Conservation (phyloP, 2,888 invertebrate species). For the Oasisia sp. region DNA sequence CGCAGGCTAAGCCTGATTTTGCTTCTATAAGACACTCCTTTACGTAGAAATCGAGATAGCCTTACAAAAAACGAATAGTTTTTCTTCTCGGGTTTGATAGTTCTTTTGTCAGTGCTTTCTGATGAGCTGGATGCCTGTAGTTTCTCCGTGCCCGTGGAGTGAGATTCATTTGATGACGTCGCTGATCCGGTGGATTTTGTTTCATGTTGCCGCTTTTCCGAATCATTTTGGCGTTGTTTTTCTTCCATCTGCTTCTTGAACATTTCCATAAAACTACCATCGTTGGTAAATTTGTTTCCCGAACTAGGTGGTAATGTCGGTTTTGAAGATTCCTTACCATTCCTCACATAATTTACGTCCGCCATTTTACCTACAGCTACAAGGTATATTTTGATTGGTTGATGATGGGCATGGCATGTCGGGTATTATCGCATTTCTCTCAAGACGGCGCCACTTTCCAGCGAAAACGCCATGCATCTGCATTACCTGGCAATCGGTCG, state of each 20-base stretch:
- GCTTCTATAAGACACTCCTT: neutral
- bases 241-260: slow-evolving; percentile 75
- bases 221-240: slow-evolving; percentile 19
- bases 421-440: neutral
- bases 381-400: neutral
- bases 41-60: neutral
- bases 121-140: neutral
- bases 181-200: neutral
- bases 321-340: neutral
- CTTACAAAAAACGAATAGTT: slow-evolving; percentile 17
- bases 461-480: too few species aligned
- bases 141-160: neutral
- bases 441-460: neutral
- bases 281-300: slow-evolving; percentile 77
- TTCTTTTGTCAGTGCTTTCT: neutral
- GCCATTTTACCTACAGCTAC: neutral
- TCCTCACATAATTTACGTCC: neutral
- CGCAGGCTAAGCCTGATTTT: neutral
- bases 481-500: too few species aligned
- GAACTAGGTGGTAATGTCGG: neutral
- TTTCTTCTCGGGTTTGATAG: neutral
- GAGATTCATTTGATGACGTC: neutral
- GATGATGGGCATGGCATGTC: neutral
- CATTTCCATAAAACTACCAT: slow-evolving; percentile 90
- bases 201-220: neutral